These are phyloP conservation scores for Porites evermanni DNA, from an alignment of 92 coral and sea anemone genomes.

Conservation along the genomic window DNA sequence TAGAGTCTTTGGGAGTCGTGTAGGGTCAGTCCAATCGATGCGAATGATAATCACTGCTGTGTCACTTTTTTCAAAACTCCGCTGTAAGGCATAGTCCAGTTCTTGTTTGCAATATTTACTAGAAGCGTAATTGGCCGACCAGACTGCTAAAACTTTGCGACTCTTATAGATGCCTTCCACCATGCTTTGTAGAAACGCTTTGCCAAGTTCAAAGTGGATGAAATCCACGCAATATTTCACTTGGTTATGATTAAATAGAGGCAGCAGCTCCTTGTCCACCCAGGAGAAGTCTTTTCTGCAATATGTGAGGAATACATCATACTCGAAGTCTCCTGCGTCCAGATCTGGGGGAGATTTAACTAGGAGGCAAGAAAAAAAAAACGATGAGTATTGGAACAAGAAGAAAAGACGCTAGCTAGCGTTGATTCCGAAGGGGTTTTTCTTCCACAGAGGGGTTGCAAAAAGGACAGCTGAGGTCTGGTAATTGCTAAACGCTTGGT, in stretches of 20 bases:
- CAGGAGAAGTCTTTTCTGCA: constrained; percentile 12
- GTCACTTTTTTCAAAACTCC: constrained; percentile 30
- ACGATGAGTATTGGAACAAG: no score
- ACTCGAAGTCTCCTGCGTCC: background rate
- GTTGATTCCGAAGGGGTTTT: background rate
- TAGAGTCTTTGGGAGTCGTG: constrained; percentile 25
- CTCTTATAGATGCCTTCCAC: constrained; percentile 27
- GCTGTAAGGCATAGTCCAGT: constrained; percentile 32
- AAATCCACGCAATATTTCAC: constrained; percentile 29
- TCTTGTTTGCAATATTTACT: constrained; percentile 34
- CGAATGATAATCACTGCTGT: constrained; percentile 25
- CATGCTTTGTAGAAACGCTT: constrained; percentile 8
- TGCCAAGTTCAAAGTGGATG: constrained; percentile 27
- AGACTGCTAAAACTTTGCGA: constrained; percentile 36
- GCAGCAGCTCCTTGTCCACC: constrained; percentile 29
- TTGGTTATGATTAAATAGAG: constrained; percentile 4
- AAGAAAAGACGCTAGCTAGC: no score
- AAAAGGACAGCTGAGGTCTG: no score
- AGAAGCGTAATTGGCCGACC: constrained; percentile 16
- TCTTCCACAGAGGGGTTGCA: background rate
- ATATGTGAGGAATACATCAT: constrained; percentile 42
- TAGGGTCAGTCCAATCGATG: background rate
- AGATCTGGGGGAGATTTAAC: background rate
- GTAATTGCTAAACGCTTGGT: no score
- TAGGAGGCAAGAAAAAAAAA: background rate